Conservation (phyloP, 2,113 vertebrate species). For the Sakesphorus luctuosus region DNA sequence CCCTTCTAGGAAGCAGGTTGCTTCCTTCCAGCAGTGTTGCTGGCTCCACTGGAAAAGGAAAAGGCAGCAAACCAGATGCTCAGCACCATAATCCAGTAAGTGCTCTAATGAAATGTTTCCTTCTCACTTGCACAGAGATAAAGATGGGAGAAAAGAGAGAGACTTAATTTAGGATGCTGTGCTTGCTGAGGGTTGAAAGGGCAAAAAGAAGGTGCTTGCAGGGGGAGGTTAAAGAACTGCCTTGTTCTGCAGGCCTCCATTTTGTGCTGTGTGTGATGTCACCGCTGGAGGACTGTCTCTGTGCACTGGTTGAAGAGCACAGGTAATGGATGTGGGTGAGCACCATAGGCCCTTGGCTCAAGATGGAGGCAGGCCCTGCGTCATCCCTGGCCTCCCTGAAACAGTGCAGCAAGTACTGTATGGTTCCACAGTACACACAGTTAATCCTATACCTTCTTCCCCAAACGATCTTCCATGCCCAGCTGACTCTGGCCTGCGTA, state of each 20-base stretch:
- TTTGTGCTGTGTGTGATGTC: conserved; percentile 62
- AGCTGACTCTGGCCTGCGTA: not conserved
- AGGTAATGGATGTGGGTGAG: not conserved
- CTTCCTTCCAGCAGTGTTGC: conserved; percentile 61
- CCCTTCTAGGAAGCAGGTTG: conserved; percentile 68
- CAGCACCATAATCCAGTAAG: conserved; percentile 66
- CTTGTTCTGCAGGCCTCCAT: conserved; percentile 69
- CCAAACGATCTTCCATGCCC: not conserved
- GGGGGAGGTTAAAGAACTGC: conserved; percentile 39
- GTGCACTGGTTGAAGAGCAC: conserved; percentile 16
- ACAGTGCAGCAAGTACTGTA: not conserved
- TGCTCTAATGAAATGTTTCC: conserved; percentile 19
- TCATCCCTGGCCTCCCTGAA: not conserved
- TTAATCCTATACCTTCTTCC: not conserved
- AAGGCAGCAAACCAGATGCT: conserved; percentile 58
- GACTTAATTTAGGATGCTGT: not conserved
- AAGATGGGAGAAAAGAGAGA: not conserved
- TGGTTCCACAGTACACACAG: not conserved
- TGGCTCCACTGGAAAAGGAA: conserved; percentile 56
- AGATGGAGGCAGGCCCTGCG: not conserved
- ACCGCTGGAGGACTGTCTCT: conserved; percentile 22
- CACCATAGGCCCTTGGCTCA: not conserved
- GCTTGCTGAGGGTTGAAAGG: not conserved
- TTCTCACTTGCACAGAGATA: not conserved
- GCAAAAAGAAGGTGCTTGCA: not conserved